Base-by-base conservation (phyloP, 2,797 vertebrate species). In the Acipenser oxyrinchus region DNA sequence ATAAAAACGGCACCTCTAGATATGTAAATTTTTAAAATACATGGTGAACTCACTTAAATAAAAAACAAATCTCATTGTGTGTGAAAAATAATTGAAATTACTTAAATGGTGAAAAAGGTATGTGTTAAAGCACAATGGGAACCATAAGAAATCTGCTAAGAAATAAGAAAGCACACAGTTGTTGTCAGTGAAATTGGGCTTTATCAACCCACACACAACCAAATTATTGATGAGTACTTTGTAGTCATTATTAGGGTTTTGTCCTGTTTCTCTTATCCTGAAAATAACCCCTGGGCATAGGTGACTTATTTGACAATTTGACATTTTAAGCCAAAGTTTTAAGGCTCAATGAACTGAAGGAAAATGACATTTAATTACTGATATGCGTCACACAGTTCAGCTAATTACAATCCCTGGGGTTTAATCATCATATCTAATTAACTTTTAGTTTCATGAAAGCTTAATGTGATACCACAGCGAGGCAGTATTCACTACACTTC, bases 351-450 rank as follows among this genome's bases (percentile, higher is more conserved):
- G 91, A 88, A 90, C 88, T 90, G 87, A 91, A 87, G 78, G 86
- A 85, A 89, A 92, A 92, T 94, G 89, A 92, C 90, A 93, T 93
- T 93, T 93, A 93, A 93, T 94, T 93, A 92, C 91, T 93, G 89
- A 89, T 90, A 87, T 91, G 90, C 88, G 87, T 90, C 90, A 88
- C 89, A 89, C 89, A 85, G 83, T 89, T 90, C 81, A 75, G 87
- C 89, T 93, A 93, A 93, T 93, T 93, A 93, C 85, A 83, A 91
- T 93, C 92, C 91, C 91, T 81, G 81, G 91, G 90, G 91, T 92
- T 93, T 88, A 93, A 89, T 91, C 88, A 93, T 93, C 90, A 93
- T 91, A 89, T 89, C 90, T 90, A 91, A 95, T 94, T 94, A 93
- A 93, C 90, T 93, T 93, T 91, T 87, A 86, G 86, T 91, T 93